These are phyloP conservation scores for Chironomus tepperi DNA, from an alignment of 1,140 invertebrate genomes.

Conservation along the genomic window DNA sequence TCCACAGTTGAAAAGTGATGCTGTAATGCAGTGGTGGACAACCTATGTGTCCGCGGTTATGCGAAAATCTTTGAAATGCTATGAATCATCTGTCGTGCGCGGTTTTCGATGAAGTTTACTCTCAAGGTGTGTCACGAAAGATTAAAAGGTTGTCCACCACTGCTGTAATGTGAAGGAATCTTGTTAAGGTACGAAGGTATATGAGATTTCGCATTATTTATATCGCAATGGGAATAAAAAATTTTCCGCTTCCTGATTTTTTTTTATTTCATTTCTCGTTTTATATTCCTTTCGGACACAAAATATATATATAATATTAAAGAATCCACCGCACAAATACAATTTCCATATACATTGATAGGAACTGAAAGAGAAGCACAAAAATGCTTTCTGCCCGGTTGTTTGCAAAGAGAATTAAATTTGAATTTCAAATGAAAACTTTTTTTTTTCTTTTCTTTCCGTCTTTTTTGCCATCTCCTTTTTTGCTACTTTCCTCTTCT, in stretches of 20 bases:
- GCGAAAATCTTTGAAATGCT: too few relatives aligned
- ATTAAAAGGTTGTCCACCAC: background rate
- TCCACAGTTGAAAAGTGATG: too few relatives aligned
- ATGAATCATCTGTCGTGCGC: too few relatives aligned
- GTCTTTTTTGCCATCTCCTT: too few relatives aligned
- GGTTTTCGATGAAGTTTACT: too few relatives aligned
- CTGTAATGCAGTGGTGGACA: too few relatives aligned
- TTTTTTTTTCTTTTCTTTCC: background rate
- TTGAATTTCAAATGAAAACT: slow-evolving; percentile 14
- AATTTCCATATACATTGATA: background rate
- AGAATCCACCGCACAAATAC: background rate
- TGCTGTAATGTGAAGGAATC: background rate
- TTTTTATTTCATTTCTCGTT: background rate
- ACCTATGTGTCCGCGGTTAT: too few relatives aligned
- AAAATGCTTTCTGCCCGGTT: background rate
- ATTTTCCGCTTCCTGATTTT: background rate
- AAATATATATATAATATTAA: too few relatives aligned
- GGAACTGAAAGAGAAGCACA: background rate
- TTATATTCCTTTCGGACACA: background rate
- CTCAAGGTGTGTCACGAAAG: background rate
- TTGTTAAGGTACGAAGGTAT: background rate
- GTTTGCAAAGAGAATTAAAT: slow-evolving; percentile 14
- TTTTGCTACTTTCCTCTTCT: too few relatives aligned
- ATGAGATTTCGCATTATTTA: background rate
- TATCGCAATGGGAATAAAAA: background rate